These are phyloP conservation scores for Stratiolaelaps scimitus DNA, from an alignment of 1,140 invertebrate species.

Conservation along the genomic window DNA sequence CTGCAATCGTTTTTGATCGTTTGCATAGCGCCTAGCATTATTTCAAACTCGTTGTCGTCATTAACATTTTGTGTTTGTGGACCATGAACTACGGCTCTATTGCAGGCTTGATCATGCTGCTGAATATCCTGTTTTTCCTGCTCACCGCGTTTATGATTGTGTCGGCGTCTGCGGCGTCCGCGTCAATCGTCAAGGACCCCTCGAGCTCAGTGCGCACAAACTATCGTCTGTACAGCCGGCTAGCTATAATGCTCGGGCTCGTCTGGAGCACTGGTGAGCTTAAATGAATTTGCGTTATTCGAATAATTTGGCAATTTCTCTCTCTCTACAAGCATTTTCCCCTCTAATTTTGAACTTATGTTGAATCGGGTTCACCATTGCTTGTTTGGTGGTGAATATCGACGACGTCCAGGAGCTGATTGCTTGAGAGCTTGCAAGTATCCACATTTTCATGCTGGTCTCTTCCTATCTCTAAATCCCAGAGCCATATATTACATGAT, in stretches of 20 bases:
- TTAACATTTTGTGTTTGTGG: no score
- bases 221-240: slow-evolving; percentile 48
- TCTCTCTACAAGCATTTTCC: no score
- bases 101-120: slow-evolving; percentile 40
- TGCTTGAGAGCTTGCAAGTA: neutral
- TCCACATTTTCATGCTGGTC: no score
- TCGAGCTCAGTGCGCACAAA: slow-evolving; percentile 38
- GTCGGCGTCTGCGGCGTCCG: slow-evolving; percentile 41
- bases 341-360: neutral
- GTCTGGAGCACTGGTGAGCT: slow-evolving; percentile 20
- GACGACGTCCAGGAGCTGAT: neutral
- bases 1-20: no score
- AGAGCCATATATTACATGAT: no score
- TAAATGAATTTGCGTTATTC: no score
- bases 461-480: no score
- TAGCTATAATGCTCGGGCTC: slow-evolving; percentile 39
- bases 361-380: slow-evolving; percentile 8
- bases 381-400: neutral
- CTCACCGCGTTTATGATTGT: slow-evolving; percentile 46
- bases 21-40: no score
- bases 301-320: no score
- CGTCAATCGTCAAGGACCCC: slow-evolving; percentile 37
- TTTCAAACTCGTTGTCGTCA: no score
- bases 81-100: no score
- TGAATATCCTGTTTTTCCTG: slow-evolving; percentile 47